Base-by-base conservation (phyloP, 2,888 invertebrate species). In the Aphelenchoides bicaudatus region DNA sequence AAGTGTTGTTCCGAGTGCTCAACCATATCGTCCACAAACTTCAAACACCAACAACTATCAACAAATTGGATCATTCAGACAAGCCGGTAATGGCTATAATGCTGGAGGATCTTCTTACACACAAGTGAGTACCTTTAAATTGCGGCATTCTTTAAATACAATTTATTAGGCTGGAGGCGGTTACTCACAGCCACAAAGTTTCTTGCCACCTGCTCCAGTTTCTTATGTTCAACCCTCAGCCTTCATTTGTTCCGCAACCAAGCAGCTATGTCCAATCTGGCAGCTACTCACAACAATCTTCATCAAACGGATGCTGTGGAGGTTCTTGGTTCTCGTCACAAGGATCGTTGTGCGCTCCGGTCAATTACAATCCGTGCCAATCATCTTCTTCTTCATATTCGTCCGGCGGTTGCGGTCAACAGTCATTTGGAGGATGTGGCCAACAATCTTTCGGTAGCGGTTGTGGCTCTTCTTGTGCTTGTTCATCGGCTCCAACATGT, bases 161-260 rank as follows among this genome's bases (percentile, higher is more conserved):
- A n/a, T n/a, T n/a, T n/a, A n/a, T n/a, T n/a, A n/a, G n/a, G n/a
- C n/a, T n/a, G n/a, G n/a, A n/a, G n/a, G n/a, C n/a, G n/a, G n/a
- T n/a, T n/a, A n/a, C n/a, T n/a, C n/a, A n/a, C n/a, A n/a, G n/a
- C n/a, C n/a, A n/a, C n/a, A n/a, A n/a, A n/a, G n/a, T n/a, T n/a
- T n/a, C n/a, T n/a, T n/a, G n/a, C n/a, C n/a, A n/a, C n/a, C n/a
- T n/a, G n/a, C n/a, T n/a, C n/a, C n/a, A n/a, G n/a, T n/a, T n/a
- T n/a, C n/a, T n/a, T n/a, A n/a, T n/a, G n/a, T n/a, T n/a, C n/a
- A n/a, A n/a, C n/a, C n/a, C n/a, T n/a, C n/a, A n/a, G n/a, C n/a
- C n/a, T n/a, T n/a, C n/a, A n/a, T 78, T 39, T 82, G 89, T 94
- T 96, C 85, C 88, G 96, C 75, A 94, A 94, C 81, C 94, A 96